Conservation (phyloP, 2,113 vertebrate genomes). For the Climacteris rufus region DNA sequence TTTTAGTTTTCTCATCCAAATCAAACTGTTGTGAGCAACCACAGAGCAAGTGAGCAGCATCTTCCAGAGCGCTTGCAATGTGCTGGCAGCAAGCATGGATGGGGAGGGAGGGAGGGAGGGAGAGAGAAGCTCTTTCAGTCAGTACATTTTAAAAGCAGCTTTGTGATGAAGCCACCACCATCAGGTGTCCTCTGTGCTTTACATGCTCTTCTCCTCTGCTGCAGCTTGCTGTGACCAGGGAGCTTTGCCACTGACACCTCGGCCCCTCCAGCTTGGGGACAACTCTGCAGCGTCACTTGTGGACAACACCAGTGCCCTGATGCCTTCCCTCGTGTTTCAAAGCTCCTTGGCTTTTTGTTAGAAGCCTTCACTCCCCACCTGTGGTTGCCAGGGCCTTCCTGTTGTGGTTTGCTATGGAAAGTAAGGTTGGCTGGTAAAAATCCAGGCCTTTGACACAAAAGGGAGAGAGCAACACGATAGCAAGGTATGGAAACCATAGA, state of each 20-base stretch:
- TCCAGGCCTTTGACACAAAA: not conserved
- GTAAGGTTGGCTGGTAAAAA: not conserved
- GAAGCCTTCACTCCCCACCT: not conserved
- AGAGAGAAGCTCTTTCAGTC: not conserved
- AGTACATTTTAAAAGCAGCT: not conserved
- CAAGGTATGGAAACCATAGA: not conserved
- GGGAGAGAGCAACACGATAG: not conserved
- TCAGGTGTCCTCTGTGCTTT: not conserved
- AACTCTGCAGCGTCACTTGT: not conserved
- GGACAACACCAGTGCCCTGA: not conserved
- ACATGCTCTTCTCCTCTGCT: fast-evolving
- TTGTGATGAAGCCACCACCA: not conserved
- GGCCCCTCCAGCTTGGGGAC: fast-evolving
- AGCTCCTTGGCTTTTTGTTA: not conserved
- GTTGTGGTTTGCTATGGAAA: not conserved
- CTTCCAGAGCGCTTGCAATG: not conserved
- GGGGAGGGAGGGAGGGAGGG: not conserved
- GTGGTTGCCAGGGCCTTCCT: not conserved
- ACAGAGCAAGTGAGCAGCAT: constrained; percentile 37
- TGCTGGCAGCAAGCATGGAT: not conserved
- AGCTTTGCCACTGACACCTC: fast-evolving
- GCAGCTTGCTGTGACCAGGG: fast-evolving
- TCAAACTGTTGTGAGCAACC: not conserved
- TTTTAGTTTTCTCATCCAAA: not conserved
- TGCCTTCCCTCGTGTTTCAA: fast-evolving